Percentiles rank a stretch among this genome's conserved stretches.
These are phyloP conservation scores for Mastacembelus armatus DNA, from an alignment of 2,797 vertebrate species.

Conservation along the genomic window DNA sequence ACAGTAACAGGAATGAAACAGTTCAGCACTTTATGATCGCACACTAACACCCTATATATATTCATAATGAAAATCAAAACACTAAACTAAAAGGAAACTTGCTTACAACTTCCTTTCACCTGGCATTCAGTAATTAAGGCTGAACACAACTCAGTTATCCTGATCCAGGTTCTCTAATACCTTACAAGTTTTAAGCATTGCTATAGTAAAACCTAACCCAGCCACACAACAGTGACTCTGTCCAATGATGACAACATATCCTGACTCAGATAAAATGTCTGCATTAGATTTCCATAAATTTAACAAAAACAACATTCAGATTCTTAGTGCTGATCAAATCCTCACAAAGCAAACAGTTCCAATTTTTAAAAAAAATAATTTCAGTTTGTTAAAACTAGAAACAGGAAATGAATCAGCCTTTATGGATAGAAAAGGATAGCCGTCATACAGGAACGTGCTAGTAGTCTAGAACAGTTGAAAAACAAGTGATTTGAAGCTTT, in stretches of 20 bases:
- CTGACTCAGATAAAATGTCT: conserved; percentile 31
- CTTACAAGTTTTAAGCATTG: conserved; percentile 25
- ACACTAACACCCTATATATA: conserved; percentile 60
- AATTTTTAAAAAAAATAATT: conserved; percentile 29
- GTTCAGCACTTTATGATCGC: conserved; percentile 39
- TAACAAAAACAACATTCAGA: conserved; percentile 16
- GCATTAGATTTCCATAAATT: conserved; percentile 24
- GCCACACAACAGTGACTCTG: conserved; percentile 6
- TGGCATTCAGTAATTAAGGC: conserved; percentile 56
- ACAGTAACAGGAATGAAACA: conserved; percentile 40
- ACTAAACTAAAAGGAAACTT: conserved; percentile 54
- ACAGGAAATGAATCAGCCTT: not conserved
- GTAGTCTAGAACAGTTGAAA: no score
- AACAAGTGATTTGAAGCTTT: not conserved
- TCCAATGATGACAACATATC: conserved; percentile 32
- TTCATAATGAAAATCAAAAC: conserved; percentile 65
- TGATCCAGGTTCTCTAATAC: conserved; percentile 16
- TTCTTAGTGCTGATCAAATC: conserved; percentile 35
- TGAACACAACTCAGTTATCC: conserved; percentile 16
- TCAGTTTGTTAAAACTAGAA: not conserved
- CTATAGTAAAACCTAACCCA: conserved; percentile 44
- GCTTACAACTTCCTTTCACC: conserved; percentile 72
- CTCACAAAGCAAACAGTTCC: conserved; percentile 1
- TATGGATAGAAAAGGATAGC: not conserved
- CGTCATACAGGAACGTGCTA: no score